Base-by-base conservation (phyloP, 2,888 invertebrate species). In the Apodemia zela region DNA sequence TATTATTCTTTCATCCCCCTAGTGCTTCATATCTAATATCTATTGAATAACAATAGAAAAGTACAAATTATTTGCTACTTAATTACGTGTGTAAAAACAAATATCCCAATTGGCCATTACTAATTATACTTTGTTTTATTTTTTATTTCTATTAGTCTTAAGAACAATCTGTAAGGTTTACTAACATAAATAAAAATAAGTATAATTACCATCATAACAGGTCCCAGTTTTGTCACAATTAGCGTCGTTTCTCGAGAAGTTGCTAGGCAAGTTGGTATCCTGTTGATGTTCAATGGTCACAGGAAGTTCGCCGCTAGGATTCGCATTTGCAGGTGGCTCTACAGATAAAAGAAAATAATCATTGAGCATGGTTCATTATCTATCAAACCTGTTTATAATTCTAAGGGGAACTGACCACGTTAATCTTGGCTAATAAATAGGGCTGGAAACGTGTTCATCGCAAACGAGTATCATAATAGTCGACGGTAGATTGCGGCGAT, bases 221-320 rank as follows among this genome's bases (percentile, higher is more conserved):
- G 98, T 98, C 80, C 98, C 98, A 63, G 97, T 97, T 80, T 97
- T 97, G 87, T 98, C 98, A 82, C 98, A 98, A 87, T 98, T 97
- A 61, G 96, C 95, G 79, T 96, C 96, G 75, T 94, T 94, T 72
- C 95, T 93, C 5, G 96, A 96, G 73, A 96, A 84, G 78, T 96
- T 96, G 83, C 93, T 96, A 21, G 85, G 75, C 70, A 95, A 76
- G 67, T 86, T 93, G 6, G 95, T 93, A 79, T 96, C 96, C 84
- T 96, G 95, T 61, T 95, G 95, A 62, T 95, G 94, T 69, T 96
- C 96, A 78, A 97, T 94, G 15, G 95, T 95, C 7, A 96, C 93
- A 0, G 96, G 96, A 67, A 96, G 86, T 51, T 94, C 94, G 42
- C 89, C 89, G 57, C 84, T 81, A 47, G 87, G 83, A 69, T 84